Conservation (phyloP, 2,113 vertebrate genomes). For the Zosterops lateralis region DNA sequence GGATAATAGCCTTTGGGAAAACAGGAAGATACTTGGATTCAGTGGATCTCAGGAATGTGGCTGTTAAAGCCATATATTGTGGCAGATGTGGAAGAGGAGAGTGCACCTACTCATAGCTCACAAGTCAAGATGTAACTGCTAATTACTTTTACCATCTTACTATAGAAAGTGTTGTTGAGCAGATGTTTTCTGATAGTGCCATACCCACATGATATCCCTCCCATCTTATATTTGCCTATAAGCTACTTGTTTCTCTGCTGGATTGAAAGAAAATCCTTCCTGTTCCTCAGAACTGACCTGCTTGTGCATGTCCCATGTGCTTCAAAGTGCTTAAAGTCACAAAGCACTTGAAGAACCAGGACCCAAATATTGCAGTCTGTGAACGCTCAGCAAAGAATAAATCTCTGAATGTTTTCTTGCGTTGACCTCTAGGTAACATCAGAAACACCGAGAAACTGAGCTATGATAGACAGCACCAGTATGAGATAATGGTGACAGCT, state of each 20-base stretch:
- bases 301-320: neutral
- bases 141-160: neutral
- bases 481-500: conserved; percentile 91
- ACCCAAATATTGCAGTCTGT: neutral
- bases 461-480: conserved; percentile 88
- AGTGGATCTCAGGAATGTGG: neutral
- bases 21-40: neutral
- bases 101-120: neutral
- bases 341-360: neutral
- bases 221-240: neutral
- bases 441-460: conserved; percentile 93
- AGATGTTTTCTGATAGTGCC: neutral
- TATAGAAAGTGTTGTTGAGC: neutral
- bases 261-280: neutral
- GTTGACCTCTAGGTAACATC: conserved; percentile 84
- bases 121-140: neutral
- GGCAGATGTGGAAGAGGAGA: neutral
- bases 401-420: neutral
- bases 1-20: neutral
- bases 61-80: neutral
- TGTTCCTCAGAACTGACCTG: neutral
- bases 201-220: neutral
- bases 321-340: neutral
- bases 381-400: neutral
- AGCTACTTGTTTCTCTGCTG: neutral